These are phyloP conservation scores for Ennomos erosarius DNA, from an alignment of 2,888 invertebrate species.

Conservation along the genomic window DNA sequence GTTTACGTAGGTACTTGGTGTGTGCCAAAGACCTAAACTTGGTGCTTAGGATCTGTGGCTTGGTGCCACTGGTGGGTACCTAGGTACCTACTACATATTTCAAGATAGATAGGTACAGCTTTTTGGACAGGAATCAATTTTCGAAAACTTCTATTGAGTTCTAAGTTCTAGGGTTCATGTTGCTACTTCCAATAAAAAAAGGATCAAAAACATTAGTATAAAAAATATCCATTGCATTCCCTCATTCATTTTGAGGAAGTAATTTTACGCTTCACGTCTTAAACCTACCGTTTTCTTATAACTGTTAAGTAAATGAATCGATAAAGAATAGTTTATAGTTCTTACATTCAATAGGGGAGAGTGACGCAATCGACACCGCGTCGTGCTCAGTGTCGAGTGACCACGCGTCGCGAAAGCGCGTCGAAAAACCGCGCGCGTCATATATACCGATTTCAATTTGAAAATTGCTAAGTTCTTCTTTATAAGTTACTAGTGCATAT, in stretches of 20 bases:
- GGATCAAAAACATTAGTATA: too few relatives aligned
- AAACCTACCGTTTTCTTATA: conserved; percentile 1
- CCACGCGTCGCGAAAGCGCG: conserved; percentile 57
- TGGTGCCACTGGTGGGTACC: too few relatives aligned
- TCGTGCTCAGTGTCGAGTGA: conserved; percentile 51
- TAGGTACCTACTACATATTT: too few relatives aligned
- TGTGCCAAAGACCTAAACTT: too few relatives aligned
- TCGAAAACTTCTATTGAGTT: too few relatives aligned
- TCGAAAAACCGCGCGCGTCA: conserved; percentile 36
- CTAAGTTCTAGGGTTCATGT: too few relatives aligned
- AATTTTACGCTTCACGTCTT: conserved; percentile 2
- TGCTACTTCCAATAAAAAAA: too few relatives aligned
- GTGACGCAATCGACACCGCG: conserved; percentile 59
- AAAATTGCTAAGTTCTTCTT: conserved; percentile 3
- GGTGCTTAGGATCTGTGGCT: too few relatives aligned
- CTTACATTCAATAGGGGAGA: conserved; percentile 36
- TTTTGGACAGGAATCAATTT: too few relatives aligned
- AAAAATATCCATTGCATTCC: too few relatives aligned
- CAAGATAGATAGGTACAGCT: too few relatives aligned
- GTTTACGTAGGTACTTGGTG: too few relatives aligned
- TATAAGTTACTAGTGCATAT: conserved; percentile 29
- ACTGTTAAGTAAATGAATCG: conserved; percentile 8
- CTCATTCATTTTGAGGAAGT: conserved; percentile 1
- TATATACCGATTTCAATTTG: conserved; percentile 31
- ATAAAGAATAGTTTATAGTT: conserved; percentile 46